Base-by-base conservation (phyloP, 2,888 invertebrate genomes). In the Neocrepidodera transversa region DNA sequence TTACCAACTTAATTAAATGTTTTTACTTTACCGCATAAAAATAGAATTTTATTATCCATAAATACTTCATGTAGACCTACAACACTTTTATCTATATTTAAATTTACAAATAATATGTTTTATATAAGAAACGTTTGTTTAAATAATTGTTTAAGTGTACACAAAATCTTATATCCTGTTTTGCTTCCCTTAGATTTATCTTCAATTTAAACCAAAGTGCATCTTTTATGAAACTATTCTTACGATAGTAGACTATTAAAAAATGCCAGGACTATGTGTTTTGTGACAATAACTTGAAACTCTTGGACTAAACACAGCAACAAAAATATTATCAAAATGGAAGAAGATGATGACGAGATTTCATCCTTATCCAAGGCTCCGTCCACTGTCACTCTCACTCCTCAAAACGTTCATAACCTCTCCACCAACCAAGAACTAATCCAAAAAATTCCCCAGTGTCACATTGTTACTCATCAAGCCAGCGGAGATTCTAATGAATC, bases 401-500 rank as follows among this genome's bases (percentile, higher is more conserved):
- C 78, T 53, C 78, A 77, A 62, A 76, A 72, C 58, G 60, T 77
- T 47, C 66, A 67, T 32, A 55, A 64, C n/a, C 66, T 74, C 53
- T 50, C 62, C 32, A 57, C 68, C 16, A 63, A 63, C 17, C 68
- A 61, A 47, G 48, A 65, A 61, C 35, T n/a, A 4, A 43, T 63
- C 13, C 68, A 68, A 60, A 63, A 70, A 4, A 64, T 71, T 52
- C 78, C 79, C 7, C 78, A 78, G 69, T 81, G 80, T 67, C 80
- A 80, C 65, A 80, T 81, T 45, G 74, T 81, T 10, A 81, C 80
- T 7, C 80, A 81, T 60, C 80, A 80, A 71, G 83, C 81, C 2
- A 85, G 86, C 54, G 84, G 85, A 10, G 86, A 86, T 67, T 86
- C 85, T 3, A 78, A 83, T 36, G 85, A 86, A 68, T 79, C 80